Evolutionary conservation across 2,797 vertebrate species (phyloP).

Genomic region (Todus mexicanus): DNA sequence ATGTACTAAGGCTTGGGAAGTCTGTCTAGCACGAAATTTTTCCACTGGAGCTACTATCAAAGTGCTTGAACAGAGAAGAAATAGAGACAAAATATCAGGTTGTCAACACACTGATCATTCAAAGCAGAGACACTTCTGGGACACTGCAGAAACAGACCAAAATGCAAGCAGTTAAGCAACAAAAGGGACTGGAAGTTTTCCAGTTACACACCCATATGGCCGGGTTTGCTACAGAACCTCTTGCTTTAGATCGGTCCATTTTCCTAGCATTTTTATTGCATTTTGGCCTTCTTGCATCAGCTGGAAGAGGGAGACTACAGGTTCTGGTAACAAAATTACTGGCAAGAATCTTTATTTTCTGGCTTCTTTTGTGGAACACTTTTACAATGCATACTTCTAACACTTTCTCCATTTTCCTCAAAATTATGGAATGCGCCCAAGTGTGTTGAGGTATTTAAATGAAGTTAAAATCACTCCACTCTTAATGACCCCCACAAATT

Average conservation of each 20-base stretch:
- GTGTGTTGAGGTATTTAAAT: not conserved
- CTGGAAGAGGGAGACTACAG: not conserved
- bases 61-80: not conserved
- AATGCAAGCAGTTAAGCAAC: slow-evolving; percentile 1
- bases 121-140: not conserved
- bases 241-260: not conserved
- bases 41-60: not conserved
- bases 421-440: not conserved
- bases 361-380: not conserved
- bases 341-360: slow-evolving; percentile 1
- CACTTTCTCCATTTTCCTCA: not conserved
- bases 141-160: not conserved
- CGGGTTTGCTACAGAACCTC: not conserved
- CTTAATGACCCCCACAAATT: not conserved
- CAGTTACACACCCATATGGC: slow-evolving; percentile 36
- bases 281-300: not conserved
- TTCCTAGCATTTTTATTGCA: not conserved
- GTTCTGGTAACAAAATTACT: slow-evolving; percentile 32
- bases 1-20: not conserved
- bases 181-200: slow-evolving; percentile 18
- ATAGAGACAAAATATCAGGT: not conserved
- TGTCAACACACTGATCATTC: not conserved
- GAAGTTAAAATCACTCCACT: not conserved
- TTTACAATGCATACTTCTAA: not conserved
- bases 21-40: not conserved